These are phyloP conservation scores for Zele albiditarsus DNA, from an alignment of 2,888 invertebrate genomes.

Conservation along the genomic window DNA sequence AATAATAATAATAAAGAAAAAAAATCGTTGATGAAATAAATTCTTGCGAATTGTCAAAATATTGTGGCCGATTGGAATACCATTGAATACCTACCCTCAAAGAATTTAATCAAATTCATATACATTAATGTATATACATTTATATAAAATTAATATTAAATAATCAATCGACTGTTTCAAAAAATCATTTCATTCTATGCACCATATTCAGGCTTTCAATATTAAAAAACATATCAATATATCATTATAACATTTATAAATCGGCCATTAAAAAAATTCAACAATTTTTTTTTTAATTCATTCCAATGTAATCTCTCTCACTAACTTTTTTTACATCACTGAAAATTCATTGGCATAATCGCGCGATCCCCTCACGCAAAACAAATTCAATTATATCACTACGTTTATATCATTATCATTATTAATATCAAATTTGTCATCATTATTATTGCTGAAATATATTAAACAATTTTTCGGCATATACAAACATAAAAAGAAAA, in stretches of 20 bases:
- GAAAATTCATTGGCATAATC: constrained; percentile 50
- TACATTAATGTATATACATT: neutral
- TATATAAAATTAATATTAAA: neutral
- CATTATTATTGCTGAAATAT: neutral
- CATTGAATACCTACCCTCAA: constrained; percentile 23
- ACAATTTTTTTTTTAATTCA: constrained; percentile 3
- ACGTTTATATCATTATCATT: neutral
- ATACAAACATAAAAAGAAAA: neutral
- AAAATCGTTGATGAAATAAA: constrained; percentile 37
- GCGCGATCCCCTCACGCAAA: neutral
- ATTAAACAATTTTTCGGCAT: neutral
- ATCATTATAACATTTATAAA: constrained; percentile 30
- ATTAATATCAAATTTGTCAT: neutral
- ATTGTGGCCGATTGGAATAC: neutral
- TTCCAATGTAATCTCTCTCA: constrained; percentile 32
- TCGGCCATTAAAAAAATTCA: constrained; percentile 14
- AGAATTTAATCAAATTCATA: neutral
- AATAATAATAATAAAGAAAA: constrained; percentile 23
- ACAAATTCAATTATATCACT: neutral
- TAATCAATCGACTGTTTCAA: constrained; percentile 17
- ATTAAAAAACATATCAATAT: neutral
- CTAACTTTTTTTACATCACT: constrained; percentile 52
- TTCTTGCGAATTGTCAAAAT: constrained; percentile 30
- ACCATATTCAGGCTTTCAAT: neutral
- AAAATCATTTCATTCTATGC: constrained; percentile 21